Evolutionary conservation across 2,888 invertebrate species (phyloP), one percentile per base, ranked within the genome.

Genomic region (Reticulitermes lucifugus): DNA sequence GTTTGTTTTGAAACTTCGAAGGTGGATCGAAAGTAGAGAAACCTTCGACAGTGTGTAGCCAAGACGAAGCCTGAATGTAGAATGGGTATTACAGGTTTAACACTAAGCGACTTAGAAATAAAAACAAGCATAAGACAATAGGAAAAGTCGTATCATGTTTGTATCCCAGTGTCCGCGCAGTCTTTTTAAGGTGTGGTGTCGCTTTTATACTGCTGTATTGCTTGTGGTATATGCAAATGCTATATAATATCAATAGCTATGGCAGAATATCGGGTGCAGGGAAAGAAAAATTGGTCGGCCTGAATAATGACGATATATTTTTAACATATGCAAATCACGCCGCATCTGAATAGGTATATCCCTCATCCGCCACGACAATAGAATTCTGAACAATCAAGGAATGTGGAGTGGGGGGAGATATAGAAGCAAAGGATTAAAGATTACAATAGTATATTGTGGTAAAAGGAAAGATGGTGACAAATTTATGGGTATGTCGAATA

Each of bases 401-500:
- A 41, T 35, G 73, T 2, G 2, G 14, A 71, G 71, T 41, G 77
- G 77, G 77, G 77, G 22, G 35, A 21, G 75, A n/a, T 77, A 25
- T n/a, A 65, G 25, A 14, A 65, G 65, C 14, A 55, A 55, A 79
- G 25, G 22, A 71, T 46, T 81, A 22, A 25, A 14, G 65, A 81
- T 18, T 60, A 81, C 60, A 65, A 83, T 83, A 43, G 70, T 22
- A 71, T 83, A 46, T 41, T 70, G 25, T 46, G 60, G n/a, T 25
- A 83, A 65, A 51, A 70, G 35, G 46, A 46, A 70, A 85, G 41
- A 81, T 41, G 35, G 81, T 85, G 85, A 85, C 80, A 85, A 85
- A 85, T 85, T 83, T 83, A 83, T 77, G 83, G 51, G 35, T 10
- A 18, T 22, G 0, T 59, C 60, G 55, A 51, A 21, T 77, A 77